Evolutionary conservation across 2,797 vertebrate genomes (phyloP).

Genomic region (Taeniopygia guttata): DNA sequence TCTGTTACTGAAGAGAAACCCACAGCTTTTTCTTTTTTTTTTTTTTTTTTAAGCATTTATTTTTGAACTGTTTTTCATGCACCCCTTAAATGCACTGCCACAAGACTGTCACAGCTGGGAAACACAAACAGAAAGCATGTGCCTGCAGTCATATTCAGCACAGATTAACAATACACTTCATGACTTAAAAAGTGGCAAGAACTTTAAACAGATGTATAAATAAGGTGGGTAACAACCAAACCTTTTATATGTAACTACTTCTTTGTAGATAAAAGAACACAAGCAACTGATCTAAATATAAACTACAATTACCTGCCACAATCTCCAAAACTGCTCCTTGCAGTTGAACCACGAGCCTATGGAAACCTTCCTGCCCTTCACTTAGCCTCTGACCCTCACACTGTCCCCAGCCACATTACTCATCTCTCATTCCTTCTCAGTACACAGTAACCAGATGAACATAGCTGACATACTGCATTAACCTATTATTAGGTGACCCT

Average conservation of each 20-base stretch:
- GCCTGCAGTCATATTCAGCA: not conserved
- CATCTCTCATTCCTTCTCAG: not conserved
- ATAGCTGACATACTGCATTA: not conserved
- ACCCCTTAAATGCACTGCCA: not conserved
- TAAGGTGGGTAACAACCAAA: not conserved
- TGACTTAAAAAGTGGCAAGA: not conserved
- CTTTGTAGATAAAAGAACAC: not conserved
- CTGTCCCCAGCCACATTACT: not conserved
- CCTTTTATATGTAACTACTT: not conserved
- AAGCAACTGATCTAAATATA: not conserved
- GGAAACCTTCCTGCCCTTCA: not conserved
- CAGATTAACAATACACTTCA: not conserved
- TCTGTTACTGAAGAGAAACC: not conserved
- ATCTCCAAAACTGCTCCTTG: not conserved
- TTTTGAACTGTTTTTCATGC: not conserved
- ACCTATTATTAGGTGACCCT: conserved; percentile 15
- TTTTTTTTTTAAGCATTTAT: not conserved
- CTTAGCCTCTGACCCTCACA: not conserved
- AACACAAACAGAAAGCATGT: not conserved
- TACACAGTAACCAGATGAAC: not conserved
- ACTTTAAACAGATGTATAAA: not conserved
- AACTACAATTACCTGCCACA: not conserved
- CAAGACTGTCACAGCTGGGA: not conserved
- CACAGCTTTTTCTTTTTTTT: not conserved
- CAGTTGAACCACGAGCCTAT: not conserved